These are phyloP conservation scores for Marasmarcha lunaedactyla DNA, from an alignment of 2,888 invertebrate genomes.

Conservation along the genomic window DNA sequence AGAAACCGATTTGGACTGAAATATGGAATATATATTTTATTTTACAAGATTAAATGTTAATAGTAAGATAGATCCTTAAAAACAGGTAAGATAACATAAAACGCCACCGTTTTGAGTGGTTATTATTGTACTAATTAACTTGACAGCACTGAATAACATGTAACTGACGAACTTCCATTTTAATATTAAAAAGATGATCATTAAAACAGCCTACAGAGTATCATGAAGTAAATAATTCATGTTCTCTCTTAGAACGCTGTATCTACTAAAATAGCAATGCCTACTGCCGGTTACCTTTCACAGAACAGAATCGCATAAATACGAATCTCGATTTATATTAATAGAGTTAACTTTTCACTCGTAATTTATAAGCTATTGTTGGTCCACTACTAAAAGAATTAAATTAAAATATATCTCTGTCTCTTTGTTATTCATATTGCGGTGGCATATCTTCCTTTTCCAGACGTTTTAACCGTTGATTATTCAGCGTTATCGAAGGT, in stretches of 20 bases:
- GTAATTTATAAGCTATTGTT: constrained; percentile 54
- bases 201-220: neutral
- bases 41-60: too few relatives aligned
- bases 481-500: constrained; percentile 62
- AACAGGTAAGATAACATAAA: too few relatives aligned
- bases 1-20: too few relatives aligned
- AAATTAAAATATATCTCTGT: constrained; percentile 64
- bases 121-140: neutral
- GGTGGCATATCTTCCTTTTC: constrained; percentile 69
- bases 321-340: constrained; percentile 24
- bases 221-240: constrained; percentile 1
- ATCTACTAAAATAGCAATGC: neutral
- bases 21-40: too few relatives aligned
- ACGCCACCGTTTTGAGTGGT: too few relatives aligned
- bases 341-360: constrained; percentile 28
- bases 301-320: neutral
- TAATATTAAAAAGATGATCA: neutral
- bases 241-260: neutral
- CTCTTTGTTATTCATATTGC: constrained; percentile 69
- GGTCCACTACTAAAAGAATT: constrained; percentile 53
- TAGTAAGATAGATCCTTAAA: too few relatives aligned
- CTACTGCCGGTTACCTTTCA: neutral
- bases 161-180: neutral
- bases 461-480: constrained; percentile 70
- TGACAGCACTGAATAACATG: neutral